Evolutionary conservation across 2,113 vertebrate species (phyloP).

Genomic region (Stictonetta naevosa): DNA sequence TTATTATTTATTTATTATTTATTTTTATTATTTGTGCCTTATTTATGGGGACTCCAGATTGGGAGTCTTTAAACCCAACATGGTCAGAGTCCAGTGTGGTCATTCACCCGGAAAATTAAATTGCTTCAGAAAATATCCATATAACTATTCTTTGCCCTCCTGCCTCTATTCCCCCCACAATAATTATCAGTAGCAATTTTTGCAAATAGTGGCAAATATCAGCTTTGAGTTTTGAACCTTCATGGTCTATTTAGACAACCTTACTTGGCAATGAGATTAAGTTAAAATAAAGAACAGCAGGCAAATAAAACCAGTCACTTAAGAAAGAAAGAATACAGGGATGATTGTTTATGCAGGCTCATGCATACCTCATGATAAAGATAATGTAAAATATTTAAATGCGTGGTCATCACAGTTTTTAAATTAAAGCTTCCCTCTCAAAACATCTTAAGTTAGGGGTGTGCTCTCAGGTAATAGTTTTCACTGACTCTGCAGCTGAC

Average conservation of each 20-base stretch:
- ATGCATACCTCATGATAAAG: background rate
- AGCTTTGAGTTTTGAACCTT: background rate
- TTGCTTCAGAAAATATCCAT: background rate
- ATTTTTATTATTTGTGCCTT: background rate
- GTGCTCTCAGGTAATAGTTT: slow-evolving; percentile 7
- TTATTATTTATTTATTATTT: no score
- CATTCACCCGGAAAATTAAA: background rate
- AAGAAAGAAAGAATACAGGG: background rate
- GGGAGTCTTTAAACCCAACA: background rate
- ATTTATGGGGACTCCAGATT: background rate
- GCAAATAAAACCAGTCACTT: background rate
- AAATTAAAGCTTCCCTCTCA: slow-evolving; percentile 13
- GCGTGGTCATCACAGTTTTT: background rate
- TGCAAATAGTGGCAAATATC: background rate
- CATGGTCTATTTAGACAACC: background rate
- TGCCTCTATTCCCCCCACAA: accelerated
- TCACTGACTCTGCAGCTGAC: background rate
- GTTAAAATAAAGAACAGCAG: background rate
- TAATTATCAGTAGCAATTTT: background rate
- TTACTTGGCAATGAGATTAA: background rate
- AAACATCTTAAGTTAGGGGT: background rate
- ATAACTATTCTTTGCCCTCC: background rate
- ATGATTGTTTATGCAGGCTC: background rate
- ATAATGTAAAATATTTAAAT: slow-evolving; percentile 31
- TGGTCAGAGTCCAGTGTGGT: background rate